These are phyloP conservation scores for Colossoma macropomum DNA, from an alignment of 2,113 vertebrate genomes.

Conservation along the genomic window DNA sequence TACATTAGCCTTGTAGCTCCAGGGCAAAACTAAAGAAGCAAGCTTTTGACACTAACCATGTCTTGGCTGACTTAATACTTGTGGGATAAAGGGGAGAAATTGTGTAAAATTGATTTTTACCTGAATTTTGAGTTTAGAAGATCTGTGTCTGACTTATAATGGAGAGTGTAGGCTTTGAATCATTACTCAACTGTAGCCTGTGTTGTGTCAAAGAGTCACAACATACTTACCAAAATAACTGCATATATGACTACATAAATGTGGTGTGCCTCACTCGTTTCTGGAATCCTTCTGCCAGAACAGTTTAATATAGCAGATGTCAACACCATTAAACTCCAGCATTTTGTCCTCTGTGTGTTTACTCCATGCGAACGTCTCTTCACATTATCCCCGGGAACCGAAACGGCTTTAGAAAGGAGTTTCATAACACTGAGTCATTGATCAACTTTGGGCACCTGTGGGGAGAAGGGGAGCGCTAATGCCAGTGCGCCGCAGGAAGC, in stretches of 20 bases:
- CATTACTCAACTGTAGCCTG: not conserved
- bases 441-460: conserved; percentile 30
- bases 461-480: conserved; percentile 15
- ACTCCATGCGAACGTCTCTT: not conserved
- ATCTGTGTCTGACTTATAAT: not conserved
- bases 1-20: not conserved
- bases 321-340: conserved; percentile 5
- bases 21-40: not conserved
- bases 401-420: conserved; percentile 29
- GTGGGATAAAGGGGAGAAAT: not conserved
- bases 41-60: not conserved
- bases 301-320: conserved; percentile 1
- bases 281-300: not conserved
- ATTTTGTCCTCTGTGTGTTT: conserved; percentile 26
- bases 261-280: not conserved
- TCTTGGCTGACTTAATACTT: not conserved
- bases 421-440: conserved; percentile 41
- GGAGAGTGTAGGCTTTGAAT: not conserved
- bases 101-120: not conserved
- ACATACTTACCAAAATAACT: not conserved
- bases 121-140: not conserved
- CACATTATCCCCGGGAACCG: conserved; percentile 23
- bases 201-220: not conserved
- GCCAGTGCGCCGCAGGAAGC: conserved; percentile 35
- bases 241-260: not conserved